A percentile compares a stretch with the other conserved stretches of the same genome.
phyloP scores from a whole-genome alignment of 2,797 vertebrate species.

The Salmo trutta region DNA sequence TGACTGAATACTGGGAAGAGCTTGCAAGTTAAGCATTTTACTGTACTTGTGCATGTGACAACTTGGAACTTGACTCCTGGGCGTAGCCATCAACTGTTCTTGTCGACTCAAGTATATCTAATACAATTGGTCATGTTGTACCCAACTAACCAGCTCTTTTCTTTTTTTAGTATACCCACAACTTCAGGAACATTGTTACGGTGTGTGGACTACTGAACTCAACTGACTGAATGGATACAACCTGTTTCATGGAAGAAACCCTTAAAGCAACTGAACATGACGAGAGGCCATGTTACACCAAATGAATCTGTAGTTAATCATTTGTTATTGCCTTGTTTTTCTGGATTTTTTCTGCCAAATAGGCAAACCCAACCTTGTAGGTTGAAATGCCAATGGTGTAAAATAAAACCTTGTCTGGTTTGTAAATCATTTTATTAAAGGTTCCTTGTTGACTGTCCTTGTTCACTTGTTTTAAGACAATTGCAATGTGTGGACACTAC shows the following conservation, averaged over 20 bases:
- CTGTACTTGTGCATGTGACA: background rate
- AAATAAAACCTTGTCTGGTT: slow-evolving; percentile 29
- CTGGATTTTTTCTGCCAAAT: slow-evolving; percentile 34
- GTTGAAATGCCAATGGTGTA: slow-evolving; percentile 49
- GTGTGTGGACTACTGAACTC: slow-evolving; percentile 58
- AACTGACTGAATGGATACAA: background rate
- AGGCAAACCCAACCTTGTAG: slow-evolving; percentile 46
- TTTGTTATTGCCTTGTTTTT: slow-evolving; percentile 13
- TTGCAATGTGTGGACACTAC: no score
- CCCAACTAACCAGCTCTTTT: slow-evolving; percentile 16
- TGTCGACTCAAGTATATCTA: background rate
- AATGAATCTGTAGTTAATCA: slow-evolving; percentile 1
- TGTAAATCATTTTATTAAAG: slow-evolving; percentile 34
- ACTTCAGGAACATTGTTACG: slow-evolving; percentile 75
- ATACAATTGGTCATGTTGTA: background rate
- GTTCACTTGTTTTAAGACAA: background rate
- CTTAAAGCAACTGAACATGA: background rate
- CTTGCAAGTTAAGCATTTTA: no score
- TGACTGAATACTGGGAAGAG: no score
- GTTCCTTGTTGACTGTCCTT: background rate
- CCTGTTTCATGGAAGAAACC: background rate
- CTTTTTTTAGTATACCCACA: slow-evolving; percentile 68
- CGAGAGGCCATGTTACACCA: background rate
- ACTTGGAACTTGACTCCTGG: background rate
- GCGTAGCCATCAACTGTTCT: background rate